These are phyloP conservation scores for Papilio aristodemus DNA, from an alignment of 1,140 invertebrate species.

Conservation along the genomic window DNA sequence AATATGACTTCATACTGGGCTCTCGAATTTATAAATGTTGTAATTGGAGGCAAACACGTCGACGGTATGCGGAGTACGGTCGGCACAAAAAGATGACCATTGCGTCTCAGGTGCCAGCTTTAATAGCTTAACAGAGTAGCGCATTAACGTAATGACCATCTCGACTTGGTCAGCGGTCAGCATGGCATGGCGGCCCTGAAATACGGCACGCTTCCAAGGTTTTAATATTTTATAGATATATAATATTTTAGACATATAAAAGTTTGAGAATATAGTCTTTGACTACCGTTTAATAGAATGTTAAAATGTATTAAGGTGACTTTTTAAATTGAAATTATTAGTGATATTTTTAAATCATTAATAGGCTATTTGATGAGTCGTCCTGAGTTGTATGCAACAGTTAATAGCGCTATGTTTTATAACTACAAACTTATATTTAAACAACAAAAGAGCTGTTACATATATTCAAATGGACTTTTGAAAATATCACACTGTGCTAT, in stretches of 20 bases:
- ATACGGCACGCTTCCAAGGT: slow-evolving; percentile 33
- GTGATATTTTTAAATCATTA: too few species aligned
- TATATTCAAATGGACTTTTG: background rate
- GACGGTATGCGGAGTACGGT: slow-evolving; percentile 49
- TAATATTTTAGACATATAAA: too few species aligned
- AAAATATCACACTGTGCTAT: background rate
- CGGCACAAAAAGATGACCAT: slow-evolving; percentile 46
- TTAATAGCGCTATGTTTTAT: too few species aligned
- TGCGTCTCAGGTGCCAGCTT: slow-evolving; percentile 47
- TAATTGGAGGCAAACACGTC: slow-evolving; percentile 60
- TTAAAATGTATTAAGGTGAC: too few species aligned
- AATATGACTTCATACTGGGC: slow-evolving; percentile 59
- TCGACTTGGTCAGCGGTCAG: slow-evolving; percentile 23
- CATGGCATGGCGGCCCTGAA: slow-evolving; percentile 36
- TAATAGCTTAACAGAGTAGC: slow-evolving; percentile 58
- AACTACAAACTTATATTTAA: background rate
- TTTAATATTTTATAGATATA: background rate
- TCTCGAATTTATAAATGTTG: slow-evolving; percentile 65
- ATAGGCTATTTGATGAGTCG: too few species aligned
- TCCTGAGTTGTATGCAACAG: too few species aligned
- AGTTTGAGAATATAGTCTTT: too few species aligned
- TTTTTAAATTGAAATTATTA: too few species aligned
- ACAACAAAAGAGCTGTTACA: background rate
- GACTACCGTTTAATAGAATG: too few species aligned
- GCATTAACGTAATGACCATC: slow-evolving; percentile 54